Evolutionary conservation across 1,140 invertebrate species (phyloP), one percentile per base, ranked within the genome.

Genomic region (Brachionus calyciflorus): DNA sequence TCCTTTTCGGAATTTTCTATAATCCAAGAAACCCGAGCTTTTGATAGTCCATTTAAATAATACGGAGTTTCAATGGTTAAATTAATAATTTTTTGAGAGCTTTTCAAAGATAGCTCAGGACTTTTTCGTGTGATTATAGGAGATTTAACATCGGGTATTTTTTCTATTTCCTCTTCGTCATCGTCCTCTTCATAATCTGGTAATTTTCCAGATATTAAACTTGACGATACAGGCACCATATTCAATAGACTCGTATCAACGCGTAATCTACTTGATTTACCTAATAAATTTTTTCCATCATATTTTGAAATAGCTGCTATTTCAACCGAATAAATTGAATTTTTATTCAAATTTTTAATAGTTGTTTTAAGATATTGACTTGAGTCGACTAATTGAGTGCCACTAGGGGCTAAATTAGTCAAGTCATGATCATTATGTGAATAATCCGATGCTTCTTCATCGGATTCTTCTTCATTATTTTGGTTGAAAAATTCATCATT

Each of bases 311-410:
- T 12, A 7, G 69, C 44, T 33, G 12, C 9, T 30, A 73, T 33
- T 49, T 55, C 28, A 5, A 73, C 19, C 14, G 30, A 30, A 14
- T 73, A 73, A n/a, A 51, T 73, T 4, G 46, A 51, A 37, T 55
- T 55, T 73, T 73, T 73, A 1, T n/a, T 12, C 37, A 73, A 19
- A 7, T 49, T 49, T 73, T 21, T 73, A 10, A 73, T 51, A 4
- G 60, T 65, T 10, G 41, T 21, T 44, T 44, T 41, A 28, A 41
- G 17, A 48, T 30, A 14, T 51, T 24, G 24, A n/a, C n/a, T 10
- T 7, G 69, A 26, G 40, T 49, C 48, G 44, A 73, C n/a, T 49
- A 49, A 40, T 21, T 51, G 17, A 28, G 24, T 33, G 1, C 46
- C 60, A 26, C 4, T 37, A 17, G 46, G 37, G 10, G 4, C n/a